Percentiles rank a stretch among this genome's conserved stretches.
These are phyloP conservation scores for Phasia obesa DNA, from an alignment of 2,888 invertebrate species.

Conservation along the genomic window DNA sequence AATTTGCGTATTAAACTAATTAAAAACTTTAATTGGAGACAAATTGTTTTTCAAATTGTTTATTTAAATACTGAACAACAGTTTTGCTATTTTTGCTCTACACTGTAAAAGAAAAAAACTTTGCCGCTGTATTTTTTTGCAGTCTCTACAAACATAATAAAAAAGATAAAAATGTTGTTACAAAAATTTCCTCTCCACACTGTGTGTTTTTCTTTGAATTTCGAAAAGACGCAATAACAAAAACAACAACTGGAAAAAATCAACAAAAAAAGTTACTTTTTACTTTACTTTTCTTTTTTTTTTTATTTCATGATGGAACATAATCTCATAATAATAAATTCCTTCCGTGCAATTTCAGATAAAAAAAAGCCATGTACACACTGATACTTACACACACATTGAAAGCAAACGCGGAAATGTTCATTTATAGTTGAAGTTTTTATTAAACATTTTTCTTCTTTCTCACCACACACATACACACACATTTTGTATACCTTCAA, in stretches of 20 bases:
- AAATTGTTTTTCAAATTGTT: too few species aligned
- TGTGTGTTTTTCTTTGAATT: neutral
- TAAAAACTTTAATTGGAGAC: too few species aligned
- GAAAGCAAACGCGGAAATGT: constrained; percentile 44
- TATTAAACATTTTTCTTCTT: neutral
- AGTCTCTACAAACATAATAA: constrained; percentile 4
- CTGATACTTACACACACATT: neutral
- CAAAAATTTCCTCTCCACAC: neutral
- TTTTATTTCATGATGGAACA: constrained; percentile 55
- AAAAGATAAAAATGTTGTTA: constrained; percentile 34
- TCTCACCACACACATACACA: neutral
- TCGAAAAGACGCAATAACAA: neutral
- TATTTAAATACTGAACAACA: neutral
- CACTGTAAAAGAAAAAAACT: neutral
- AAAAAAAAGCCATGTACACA: constrained; percentile 40
- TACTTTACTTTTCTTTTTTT: constrained; percentile 33
- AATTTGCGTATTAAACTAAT: too few species aligned
- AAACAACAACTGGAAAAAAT: constrained; percentile 13
- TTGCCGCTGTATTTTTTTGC: neutral
- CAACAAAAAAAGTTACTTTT: neutral
- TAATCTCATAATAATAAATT: constrained; percentile 74
- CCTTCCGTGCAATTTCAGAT: constrained; percentile 72
- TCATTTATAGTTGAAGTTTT: constrained; percentile 44
- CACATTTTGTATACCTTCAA: neutral
- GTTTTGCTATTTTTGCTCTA: constrained; percentile 2